Percentiles rank a stretch among this genome's conserved stretches.
Conservation (phyloP, 2,113 vertebrate genomes). For the Eurystomus gularis region DNA sequence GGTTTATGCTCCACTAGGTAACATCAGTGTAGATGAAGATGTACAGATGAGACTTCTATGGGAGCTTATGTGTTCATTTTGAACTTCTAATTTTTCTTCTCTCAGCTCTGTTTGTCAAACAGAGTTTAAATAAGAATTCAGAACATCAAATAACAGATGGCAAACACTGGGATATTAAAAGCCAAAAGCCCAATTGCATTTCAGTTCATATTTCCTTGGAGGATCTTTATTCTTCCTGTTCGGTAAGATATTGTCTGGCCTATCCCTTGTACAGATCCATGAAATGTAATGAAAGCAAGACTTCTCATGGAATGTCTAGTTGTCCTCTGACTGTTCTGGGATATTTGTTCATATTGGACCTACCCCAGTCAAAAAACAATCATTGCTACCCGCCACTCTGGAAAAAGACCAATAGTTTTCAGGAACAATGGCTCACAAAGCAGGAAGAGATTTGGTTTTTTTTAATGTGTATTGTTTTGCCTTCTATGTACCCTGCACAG, state of each 20-base stretch:
- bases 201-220: background rate
- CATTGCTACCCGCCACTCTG: background rate
- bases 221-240: slow-evolving; percentile 15
- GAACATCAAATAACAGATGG: slow-evolving; percentile 46
- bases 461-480: background rate
- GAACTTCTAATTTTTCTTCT: slow-evolving; percentile 6
- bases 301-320: background rate
- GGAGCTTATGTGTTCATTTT: background rate
- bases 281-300: background rate
- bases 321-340: background rate
- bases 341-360: background rate
- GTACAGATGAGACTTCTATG: background rate
- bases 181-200: background rate
- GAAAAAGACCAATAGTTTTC: background rate
- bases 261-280: background rate
- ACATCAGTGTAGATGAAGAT: background rate
- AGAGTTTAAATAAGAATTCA: slow-evolving; percentile 45
- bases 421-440: background rate
- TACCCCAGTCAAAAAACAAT: background rate
- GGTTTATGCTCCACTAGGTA: background rate
- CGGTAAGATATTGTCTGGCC: background rate
- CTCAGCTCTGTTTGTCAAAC: background rate
- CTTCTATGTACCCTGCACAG: background rate
- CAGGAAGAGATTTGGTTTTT: background rate
- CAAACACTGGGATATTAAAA: slow-evolving; percentile 44